Percentiles rank a stretch among this genome's conserved stretches.
Evolutionary conservation across 2,113 vertebrate species (phyloP).

Genomic region (Dromaius novaehollandiae): DNA sequence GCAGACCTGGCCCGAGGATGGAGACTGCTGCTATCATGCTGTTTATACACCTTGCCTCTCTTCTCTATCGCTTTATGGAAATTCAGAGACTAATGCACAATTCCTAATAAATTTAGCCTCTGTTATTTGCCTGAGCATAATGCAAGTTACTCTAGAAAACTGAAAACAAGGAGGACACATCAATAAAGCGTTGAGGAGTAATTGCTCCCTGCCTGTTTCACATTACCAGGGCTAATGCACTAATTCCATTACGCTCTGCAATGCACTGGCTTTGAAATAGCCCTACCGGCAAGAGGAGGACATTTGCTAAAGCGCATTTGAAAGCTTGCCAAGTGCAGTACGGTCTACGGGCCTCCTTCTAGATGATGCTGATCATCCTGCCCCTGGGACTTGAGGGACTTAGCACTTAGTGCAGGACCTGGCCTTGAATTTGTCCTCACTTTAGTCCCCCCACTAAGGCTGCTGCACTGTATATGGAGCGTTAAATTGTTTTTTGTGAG

Average conservation of each 20-base stretch:
- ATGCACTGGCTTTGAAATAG: background rate
- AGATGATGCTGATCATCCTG: background rate
- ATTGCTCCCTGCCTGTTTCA: background rate
- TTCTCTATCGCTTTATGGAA: background rate
- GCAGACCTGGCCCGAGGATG: background rate
- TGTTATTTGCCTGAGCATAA: background rate
- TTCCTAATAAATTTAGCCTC: background rate
- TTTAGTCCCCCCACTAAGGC: background rate
- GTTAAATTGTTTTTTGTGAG: background rate
- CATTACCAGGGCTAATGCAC: rapidly evolving
- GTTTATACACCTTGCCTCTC: background rate
- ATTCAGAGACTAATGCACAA: background rate
- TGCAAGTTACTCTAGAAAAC: background rate
- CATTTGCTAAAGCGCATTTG: background rate
- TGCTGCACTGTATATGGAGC: background rate
- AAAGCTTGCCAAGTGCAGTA: background rate
- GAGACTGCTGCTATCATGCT: background rate
- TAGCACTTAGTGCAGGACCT: background rate
- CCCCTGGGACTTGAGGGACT: background rate
- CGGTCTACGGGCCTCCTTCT: background rate
- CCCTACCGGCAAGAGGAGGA: background rate
- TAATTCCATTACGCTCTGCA: background rate
- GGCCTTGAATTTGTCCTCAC: background rate
- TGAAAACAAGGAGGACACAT: background rate
- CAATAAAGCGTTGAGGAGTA: background rate